Evolutionary conservation across 1,140 invertebrate genomes (phyloP).

Genomic region (Hermetia illucens): DNA sequence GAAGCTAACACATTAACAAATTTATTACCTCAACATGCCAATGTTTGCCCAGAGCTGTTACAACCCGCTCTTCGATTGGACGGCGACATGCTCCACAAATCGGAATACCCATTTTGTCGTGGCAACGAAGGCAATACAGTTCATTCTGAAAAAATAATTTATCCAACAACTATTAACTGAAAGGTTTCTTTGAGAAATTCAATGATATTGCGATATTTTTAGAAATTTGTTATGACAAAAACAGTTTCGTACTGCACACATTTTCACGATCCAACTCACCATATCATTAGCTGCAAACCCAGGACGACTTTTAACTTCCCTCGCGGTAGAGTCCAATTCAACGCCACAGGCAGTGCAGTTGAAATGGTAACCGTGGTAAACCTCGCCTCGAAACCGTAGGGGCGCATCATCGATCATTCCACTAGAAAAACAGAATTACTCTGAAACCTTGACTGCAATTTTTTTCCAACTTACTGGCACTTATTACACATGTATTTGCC

Average conservation of each 20-base stretch:
- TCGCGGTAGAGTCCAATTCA: conserved; percentile 77
- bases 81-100: conserved; percentile 96
- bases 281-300: conserved; percentile 84
- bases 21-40: conserved; percentile 88
- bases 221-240: conserved; percentile 1
- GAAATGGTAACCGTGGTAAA: conserved; percentile 99
- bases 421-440: conserved; percentile 36
- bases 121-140: conserved; percentile 92
- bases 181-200: neutral
- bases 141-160: conserved; percentile 51
- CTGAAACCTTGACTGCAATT: neutral
- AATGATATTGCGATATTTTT: conserved; percentile 1
- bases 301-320: conserved; percentile 83
- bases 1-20: conserved; percentile 6
- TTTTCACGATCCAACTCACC: conserved; percentile 34
- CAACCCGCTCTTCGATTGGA: conserved; percentile 91
- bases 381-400: conserved; percentile 88
- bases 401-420: conserved; percentile 94
- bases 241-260: neutral
- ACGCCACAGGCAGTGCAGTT: conserved; percentile 86
- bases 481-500: conserved; percentile 98
- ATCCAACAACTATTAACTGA: neutral
- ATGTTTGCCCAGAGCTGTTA: conserved; percentile 95
- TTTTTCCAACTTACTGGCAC: conserved; percentile 69
- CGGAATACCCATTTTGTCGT: conserved; percentile 97